Base-by-base conservation (phyloP, 2,888 invertebrate species). In the Drosophila eohydei region DNA sequence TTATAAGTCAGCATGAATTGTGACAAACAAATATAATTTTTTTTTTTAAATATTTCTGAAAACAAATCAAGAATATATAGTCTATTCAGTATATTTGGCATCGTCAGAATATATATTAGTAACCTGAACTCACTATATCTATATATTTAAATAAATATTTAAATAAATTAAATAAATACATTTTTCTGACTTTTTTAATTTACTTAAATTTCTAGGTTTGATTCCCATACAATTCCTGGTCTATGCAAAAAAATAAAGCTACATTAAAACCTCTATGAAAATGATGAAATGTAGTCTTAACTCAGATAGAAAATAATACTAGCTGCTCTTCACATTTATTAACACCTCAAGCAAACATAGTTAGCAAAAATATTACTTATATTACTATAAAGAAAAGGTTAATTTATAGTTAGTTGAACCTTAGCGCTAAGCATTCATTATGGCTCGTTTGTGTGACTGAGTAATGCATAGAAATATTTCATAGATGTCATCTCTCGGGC, bases 401-500 rank as follows among this genome's bases (percentile, higher is more conserved):
- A 14, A 38, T 52, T 38, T 52, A n/a, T n/a, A 8, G n/a, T 14
- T 9, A n/a, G 52, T 3, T 28, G 21, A 46, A 5, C n/a, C n/a
- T 2, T 0, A 16, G 8, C 12, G 43, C 4, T 2, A 34, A 7
- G 26, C 43, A 34, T 9, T 36, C 26, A 43, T 34, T 21, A 28
- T n/a, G n/a, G n/a, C 30, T 32, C n/a, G 30, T 44, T 62, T 26
- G 65, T 41, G 38, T 2, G 38, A 11, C 11, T 54, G 40, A 57
- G 9, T 57, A 69, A 60, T 74, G 56, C 46, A 41, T 36, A 6
- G 38, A 28, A n/a, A 60, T 69, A 41, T 54, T 64, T 71, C 48
- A 56, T 7, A 60, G 59, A 59, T 74, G 74, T 51, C 74, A 74
- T 70, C 78, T 62, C 60, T 50, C 8, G 58, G 46, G 59, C 36